phyloP scores from a whole-genome alignment of 2,888 invertebrate species.

The Hypena proboscidalis region DNA sequence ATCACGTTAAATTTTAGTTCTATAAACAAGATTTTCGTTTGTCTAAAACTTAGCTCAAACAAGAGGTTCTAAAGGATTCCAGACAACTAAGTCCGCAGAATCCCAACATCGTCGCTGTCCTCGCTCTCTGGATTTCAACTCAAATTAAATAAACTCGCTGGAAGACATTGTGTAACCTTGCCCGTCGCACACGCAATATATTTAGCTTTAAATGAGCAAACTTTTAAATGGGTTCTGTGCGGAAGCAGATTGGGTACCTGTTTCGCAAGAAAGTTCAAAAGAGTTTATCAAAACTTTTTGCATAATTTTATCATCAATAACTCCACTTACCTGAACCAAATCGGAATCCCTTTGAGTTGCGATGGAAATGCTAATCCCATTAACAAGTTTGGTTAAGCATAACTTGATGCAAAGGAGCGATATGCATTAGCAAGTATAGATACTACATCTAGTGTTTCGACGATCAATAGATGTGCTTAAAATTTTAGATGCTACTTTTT shows the following conservation, averaged over 20 bases:
- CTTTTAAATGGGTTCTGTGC: conserved; percentile 22
- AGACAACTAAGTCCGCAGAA: neutral
- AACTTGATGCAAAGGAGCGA: no score
- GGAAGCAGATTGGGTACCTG: conserved; percentile 20
- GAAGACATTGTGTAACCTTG: neutral
- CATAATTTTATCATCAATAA: conserved; percentile 14
- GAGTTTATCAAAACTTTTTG: conserved; percentile 16
- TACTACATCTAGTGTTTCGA: no score
- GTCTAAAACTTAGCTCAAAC: no score
- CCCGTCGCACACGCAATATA: conserved; percentile 10
- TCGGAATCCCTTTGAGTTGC: no score
- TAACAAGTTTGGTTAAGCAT: no score
- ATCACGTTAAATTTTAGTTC: neutral
- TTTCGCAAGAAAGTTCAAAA: conserved; percentile 18
- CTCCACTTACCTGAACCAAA: neutral
- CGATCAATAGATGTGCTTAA: no score
- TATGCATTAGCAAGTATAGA: no score
- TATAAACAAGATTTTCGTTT: no score
- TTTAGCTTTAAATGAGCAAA: conserved; percentile 17
- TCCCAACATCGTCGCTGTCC: neutral
- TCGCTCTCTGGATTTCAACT: neutral
- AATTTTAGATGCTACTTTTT: no score
- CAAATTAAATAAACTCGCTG: conserved; percentile 6
- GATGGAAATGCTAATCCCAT: no score
- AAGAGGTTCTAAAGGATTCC: neutral